These are phyloP conservation scores for Zaprionus capensis DNA, from an alignment of 1,140 invertebrate species.

Conservation along the genomic window DNA sequence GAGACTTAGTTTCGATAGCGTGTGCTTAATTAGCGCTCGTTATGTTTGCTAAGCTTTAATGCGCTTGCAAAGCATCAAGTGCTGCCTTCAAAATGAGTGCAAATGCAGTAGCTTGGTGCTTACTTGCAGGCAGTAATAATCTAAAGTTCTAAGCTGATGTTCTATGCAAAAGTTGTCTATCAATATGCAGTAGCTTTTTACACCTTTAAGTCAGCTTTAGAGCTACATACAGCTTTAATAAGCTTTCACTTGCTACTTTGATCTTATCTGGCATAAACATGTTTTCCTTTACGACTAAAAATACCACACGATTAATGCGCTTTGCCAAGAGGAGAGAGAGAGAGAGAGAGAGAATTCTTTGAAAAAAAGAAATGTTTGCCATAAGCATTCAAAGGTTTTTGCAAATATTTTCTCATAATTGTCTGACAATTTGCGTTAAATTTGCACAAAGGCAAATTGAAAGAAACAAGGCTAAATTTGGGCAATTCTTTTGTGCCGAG, in stretches of 20 bases:
- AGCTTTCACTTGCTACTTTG: too few species aligned
- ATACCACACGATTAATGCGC: background rate
- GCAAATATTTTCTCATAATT: slow-evolving; percentile 7
- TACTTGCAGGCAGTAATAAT: too few species aligned
- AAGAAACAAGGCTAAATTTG: background rate
- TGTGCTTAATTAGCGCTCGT: background rate
- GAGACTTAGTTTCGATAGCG: background rate
- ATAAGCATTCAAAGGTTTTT: background rate
- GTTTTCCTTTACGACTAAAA: background rate
- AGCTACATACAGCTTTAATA: too few species aligned
- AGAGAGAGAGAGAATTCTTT: background rate
- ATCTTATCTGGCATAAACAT: too few species aligned
- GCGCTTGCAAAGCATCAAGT: background rate
- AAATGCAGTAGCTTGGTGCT: too few species aligned
- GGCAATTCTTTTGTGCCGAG: background rate
- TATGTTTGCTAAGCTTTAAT: background rate
- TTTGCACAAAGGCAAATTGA: slow-evolving; percentile 6
- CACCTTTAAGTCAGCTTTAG: too few species aligned
- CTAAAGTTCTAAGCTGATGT: too few species aligned
- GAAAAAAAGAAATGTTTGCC: background rate
- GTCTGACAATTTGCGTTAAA: background rate
- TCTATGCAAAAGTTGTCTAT: too few species aligned
- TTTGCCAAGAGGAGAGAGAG: background rate
- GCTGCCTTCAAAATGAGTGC: too few species aligned
- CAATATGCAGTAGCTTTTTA: too few species aligned